Percentiles rank a stretch among this genome's conserved stretches.
These are phyloP conservation scores for Lordiphosa mommai DNA, from an alignment of 1,140 invertebrate species.

Conservation along the genomic window DNA sequence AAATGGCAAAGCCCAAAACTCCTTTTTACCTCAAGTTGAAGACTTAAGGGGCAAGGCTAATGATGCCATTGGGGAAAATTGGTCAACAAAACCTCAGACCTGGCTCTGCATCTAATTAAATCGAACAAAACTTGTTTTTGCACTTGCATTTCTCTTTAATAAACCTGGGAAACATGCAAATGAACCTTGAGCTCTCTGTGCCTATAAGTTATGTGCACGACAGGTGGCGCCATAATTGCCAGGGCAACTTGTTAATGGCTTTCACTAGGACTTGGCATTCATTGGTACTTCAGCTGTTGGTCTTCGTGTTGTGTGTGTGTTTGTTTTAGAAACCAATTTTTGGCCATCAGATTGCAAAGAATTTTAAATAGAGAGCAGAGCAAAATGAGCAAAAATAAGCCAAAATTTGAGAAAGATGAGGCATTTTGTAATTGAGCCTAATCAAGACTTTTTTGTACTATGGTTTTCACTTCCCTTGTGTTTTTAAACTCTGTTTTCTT, in stretches of 20 bases:
- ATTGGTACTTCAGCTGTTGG: too few species aligned
- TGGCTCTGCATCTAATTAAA: slow-evolving; percentile 63
- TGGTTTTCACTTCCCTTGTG: too few species aligned
- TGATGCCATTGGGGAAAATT: slow-evolving; percentile 54
- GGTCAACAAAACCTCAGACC: slow-evolving; percentile 1
- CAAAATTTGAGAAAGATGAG: too few species aligned
- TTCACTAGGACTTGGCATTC: too few species aligned
- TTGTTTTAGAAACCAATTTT: too few species aligned
- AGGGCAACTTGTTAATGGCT: slow-evolving; percentile 23
- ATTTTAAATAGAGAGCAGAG: too few species aligned
- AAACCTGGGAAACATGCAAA: slow-evolving; percentile 36
- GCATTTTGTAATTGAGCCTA: too few species aligned
- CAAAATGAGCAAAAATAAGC: too few species aligned
- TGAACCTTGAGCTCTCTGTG: slow-evolving; percentile 17
- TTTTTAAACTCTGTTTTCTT: too few species aligned
- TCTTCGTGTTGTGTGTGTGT: too few species aligned
- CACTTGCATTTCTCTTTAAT: slow-evolving; percentile 16
- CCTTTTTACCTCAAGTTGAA: slow-evolving; percentile 46
- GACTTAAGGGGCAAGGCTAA: slow-evolving; percentile 36
- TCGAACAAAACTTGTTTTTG: slow-evolving; percentile 24
- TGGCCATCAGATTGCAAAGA: too few species aligned
- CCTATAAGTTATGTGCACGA: slow-evolving; percentile 9
- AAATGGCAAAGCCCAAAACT: neutral
- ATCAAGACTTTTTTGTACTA: too few species aligned
- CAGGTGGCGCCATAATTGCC: slow-evolving; percentile 41